Evolutionary conservation across 2,797 vertebrate genomes (phyloP), one percentile per base, ranked within the genome.

Genomic region (Epinephelus coioides): DNA sequence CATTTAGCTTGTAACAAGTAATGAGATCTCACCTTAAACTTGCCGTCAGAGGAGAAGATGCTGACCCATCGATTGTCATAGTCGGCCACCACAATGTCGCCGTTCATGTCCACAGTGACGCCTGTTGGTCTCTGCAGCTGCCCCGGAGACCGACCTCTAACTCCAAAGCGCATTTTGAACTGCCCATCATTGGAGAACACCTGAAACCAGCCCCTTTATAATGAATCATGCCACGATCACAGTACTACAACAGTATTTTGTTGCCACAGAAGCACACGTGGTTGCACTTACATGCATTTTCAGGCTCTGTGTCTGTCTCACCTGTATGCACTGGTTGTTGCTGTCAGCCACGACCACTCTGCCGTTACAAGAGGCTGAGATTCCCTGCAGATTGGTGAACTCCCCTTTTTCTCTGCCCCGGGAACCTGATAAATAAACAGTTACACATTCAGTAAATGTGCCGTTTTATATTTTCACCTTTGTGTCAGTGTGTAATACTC

Each of bases 41-140:
- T 99, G 62, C 98, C 98, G 53, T 99, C 98, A 0, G 98, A 95
- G 2, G 97, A 97, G 91, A 99, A 99, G 88, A 99, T 97, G 92
- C 98, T 99, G 93, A 99, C 97, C 98, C 98, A 99, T 91, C 97
- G 96, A 93, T 99, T 99, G 96, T 98, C 97, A 8, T 99, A 99
- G 91, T 99, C 97, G 0, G 98, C 97, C 27, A 99, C 96, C 6
- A 99, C 97, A 59, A 99, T 97, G 93, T 99, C 97, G 1, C 98
- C 98, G 0, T 97, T 97, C 85, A 95, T 94, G 93, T 99, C 97
- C 64, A 99, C 97, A 0, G 97, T 97, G 68, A 98, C 97, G 0
- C 97, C 98, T 0, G 98, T 99, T 0, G 98, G 98, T 38, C 98
- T 96, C 92, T 99, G 98, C 23, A 99, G 95, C 74, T 99, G 98